phyloP scores from a whole-genome alignment of 2,888 invertebrate genomes.

The Marasmarcha lunaedactyla region DNA sequence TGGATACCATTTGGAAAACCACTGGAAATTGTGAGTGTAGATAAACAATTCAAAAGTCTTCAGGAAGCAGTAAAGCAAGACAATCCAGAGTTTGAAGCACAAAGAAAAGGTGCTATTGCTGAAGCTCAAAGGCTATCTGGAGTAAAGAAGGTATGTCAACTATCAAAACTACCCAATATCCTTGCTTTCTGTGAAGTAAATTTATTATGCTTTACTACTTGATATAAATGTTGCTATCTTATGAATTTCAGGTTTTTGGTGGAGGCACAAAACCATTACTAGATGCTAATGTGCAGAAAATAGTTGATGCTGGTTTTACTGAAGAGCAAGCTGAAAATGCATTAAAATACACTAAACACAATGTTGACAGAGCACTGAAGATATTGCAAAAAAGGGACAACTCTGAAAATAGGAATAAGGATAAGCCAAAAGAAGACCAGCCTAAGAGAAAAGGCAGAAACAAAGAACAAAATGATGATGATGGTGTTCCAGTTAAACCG shows the following conservation, averaged over 20 bases:
- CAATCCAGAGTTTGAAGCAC: conserved; percentile 89
- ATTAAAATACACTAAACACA: conserved; percentile 77
- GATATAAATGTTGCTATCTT: no score
- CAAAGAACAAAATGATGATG: conserved; percentile 62
- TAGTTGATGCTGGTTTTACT: conserved; percentile 83
- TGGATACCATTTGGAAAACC: conserved; percentile 94
- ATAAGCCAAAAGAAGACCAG: conserved; percentile 48
- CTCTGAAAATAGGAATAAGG: conserved; percentile 51
- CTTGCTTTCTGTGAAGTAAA: conserved; percentile 1
- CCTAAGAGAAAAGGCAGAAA: conserved; percentile 60
- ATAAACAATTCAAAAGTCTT: conserved; percentile 79
- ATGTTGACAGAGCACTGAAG: conserved; percentile 78
- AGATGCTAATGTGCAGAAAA: conserved; percentile 82
- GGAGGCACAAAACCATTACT: conserved; percentile 76
- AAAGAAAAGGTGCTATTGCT: conserved; percentile 89
- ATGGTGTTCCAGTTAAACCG: conserved; percentile 76
- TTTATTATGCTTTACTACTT: no score
- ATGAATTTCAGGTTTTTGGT: conserved; percentile 63
- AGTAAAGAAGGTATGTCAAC: conserved; percentile 61
- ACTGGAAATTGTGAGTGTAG: conserved; percentile 70
- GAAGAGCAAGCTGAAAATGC: conserved; percentile 83
- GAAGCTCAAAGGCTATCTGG: conserved; percentile 79
- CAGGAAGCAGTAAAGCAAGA: conserved; percentile 74
- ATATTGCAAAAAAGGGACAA: conserved; percentile 72
- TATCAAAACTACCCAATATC: background rate